These are phyloP conservation scores for Lerista edwardsae DNA, from an alignment of 2,797 vertebrate species.

Conservation along the genomic window DNA sequence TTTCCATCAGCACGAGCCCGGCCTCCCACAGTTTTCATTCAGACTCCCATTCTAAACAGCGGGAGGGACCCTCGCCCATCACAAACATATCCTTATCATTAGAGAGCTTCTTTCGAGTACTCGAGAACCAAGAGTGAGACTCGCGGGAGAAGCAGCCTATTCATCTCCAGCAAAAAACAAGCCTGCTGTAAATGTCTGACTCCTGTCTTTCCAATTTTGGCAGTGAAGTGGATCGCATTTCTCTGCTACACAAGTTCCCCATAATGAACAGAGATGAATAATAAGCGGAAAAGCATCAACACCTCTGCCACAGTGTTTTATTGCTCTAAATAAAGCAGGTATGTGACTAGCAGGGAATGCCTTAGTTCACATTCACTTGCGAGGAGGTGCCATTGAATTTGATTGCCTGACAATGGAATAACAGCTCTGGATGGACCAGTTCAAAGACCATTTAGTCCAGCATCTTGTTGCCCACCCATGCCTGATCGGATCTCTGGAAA, in stretches of 20 bases:
- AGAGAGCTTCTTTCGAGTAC: slow-evolving; percentile 63
- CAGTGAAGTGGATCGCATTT: slow-evolving; percentile 55
- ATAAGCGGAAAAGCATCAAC: slow-evolving; percentile 42
- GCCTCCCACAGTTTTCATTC: slow-evolving; percentile 67
- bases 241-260: slow-evolving; percentile 46
- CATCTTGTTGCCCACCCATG: no score
- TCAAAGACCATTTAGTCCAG: no score
- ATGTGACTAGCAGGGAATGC: neutral
- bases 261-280: slow-evolving; percentile 65
- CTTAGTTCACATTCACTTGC: neutral
- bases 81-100: slow-evolving; percentile 62
- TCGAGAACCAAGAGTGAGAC: slow-evolving; percentile 56
- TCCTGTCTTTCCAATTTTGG: slow-evolving; percentile 48
- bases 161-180: slow-evolving; percentile 59
- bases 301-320: slow-evolving; percentile 15
- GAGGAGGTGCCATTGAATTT: neutral
- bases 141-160: slow-evolving; percentile 38
- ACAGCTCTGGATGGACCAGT: no score
- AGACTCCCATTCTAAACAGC: slow-evolving; percentile 63
- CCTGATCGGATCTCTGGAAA: no score
- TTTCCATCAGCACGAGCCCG: slow-evolving; percentile 68
- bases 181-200: slow-evolving; percentile 39
- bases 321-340: slow-evolving; percentile 13
- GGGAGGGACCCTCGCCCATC: slow-evolving; percentile 63
- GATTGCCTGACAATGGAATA: no score